phyloP scores from a whole-genome alignment of 2,113 vertebrate species.

The Pholis gunnellus region DNA sequence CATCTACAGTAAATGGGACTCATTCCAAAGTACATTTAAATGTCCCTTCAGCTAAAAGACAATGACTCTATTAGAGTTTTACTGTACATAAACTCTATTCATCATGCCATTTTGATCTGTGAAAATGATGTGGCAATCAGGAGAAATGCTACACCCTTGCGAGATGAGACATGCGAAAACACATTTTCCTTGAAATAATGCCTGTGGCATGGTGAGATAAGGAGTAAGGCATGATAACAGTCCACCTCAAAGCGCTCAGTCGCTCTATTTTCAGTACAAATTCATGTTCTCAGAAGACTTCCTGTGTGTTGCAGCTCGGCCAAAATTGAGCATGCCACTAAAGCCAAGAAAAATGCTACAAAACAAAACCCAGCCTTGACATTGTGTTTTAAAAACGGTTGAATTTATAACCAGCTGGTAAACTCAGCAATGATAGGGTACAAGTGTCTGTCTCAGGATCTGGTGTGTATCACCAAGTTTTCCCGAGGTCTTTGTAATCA shows the following conservation, averaged over 20 bases:
- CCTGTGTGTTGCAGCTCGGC: slow-evolving; percentile 33
- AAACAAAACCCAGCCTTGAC: slow-evolving; percentile 49
- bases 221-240: slow-evolving; percentile 61
- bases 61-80: not conserved
- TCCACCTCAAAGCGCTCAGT: slow-evolving; percentile 43
- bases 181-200: slow-evolving; percentile 61
- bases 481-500: slow-evolving; percentile 60
- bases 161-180: slow-evolving; percentile 53
- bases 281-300: slow-evolving; percentile 48
- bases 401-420: slow-evolving; percentile 58
- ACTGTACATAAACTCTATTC: slow-evolving; percentile 32
- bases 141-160: slow-evolving; percentile 36
- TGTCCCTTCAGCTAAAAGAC: not conserved
- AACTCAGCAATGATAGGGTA: slow-evolving; percentile 57
- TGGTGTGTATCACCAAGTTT: slow-evolving; percentile 58
- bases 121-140: slow-evolving; percentile 38
- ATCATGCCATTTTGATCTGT: slow-evolving; percentile 34
- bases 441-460: slow-evolving; percentile 53
- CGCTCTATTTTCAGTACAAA: slow-evolving; percentile 62
- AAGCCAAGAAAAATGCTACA: slow-evolving; percentile 49
- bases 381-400: slow-evolving; percentile 38
- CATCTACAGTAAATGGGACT: not conserved
- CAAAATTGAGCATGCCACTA: slow-evolving; percentile 13
- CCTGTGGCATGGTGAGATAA: slow-evolving; percentile 61
- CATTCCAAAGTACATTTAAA: slow-evolving; percentile 14